These are phyloP conservation scores for Oxygymnocypris stewartii DNA, from an alignment of 2,113 vertebrate species.

Conservation along the genomic window DNA sequence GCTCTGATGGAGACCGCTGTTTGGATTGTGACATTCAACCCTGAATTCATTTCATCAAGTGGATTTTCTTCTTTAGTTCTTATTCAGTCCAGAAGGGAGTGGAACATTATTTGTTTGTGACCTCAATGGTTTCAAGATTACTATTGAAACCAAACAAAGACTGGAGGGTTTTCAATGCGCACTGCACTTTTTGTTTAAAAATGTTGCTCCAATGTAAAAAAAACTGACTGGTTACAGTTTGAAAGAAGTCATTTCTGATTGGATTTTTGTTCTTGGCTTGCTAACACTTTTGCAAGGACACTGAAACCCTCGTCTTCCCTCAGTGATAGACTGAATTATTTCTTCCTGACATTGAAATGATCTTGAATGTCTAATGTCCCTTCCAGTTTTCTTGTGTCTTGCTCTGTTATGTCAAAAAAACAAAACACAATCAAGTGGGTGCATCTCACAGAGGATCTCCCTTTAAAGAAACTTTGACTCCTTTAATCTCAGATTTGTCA, in stretches of 20 bases:
- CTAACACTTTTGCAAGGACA: background rate
- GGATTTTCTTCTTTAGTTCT: background rate
- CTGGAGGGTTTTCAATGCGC: background rate
- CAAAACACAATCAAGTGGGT: background rate
- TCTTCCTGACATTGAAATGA: background rate
- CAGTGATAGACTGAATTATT: background rate
- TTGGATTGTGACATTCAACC: constrained; percentile 1
- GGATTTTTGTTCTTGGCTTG: background rate
- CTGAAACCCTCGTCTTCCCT: background rate
- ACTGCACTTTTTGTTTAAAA: background rate
- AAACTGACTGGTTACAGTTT: constrained; percentile 18
- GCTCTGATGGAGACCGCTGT: background rate
- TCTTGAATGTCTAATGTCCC: background rate
- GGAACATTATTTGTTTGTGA: background rate
- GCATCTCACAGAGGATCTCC: background rate
- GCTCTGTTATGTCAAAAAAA: background rate
- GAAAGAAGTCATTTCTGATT: background rate
- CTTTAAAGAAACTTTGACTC: constrained; percentile 8
- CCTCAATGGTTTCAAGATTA: background rate
- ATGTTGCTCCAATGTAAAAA: background rate
- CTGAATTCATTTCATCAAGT: constrained; percentile 20
- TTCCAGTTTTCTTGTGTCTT: background rate
- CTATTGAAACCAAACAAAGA: background rate
- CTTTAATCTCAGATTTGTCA: background rate
- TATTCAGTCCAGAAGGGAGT: constrained; percentile 4